phyloP scores from a whole-genome alignment of 2,113 vertebrate genomes.

The Pituophis catenifer region DNA sequence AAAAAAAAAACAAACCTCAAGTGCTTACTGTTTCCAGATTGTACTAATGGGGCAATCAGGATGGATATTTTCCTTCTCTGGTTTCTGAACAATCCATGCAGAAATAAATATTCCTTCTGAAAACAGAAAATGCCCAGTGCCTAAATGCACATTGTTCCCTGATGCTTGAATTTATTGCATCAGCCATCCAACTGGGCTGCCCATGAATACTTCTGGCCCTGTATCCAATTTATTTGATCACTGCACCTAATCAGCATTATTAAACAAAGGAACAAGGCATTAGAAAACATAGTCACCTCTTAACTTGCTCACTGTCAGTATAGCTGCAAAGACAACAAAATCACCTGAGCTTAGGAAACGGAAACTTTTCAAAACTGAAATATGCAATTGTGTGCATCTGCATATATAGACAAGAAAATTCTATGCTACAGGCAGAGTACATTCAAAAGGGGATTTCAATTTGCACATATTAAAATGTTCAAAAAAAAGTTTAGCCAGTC shows the following conservation, averaged over 20 bases:
- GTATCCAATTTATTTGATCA: constrained; percentile 44
- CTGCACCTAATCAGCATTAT: constrained; percentile 50
- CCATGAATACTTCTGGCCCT: constrained; percentile 7
- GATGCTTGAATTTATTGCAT: constrained; percentile 45
- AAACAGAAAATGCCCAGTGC: neutral
- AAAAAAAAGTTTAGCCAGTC: constrained; percentile 12
- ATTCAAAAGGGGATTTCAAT: neutral
- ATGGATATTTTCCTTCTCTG: neutral
- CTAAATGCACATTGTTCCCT: neutral
- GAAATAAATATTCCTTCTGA: neutral
- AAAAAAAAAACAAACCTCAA: too few species aligned
- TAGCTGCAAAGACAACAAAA: constrained; percentile 36
- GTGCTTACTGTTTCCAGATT: neutral
- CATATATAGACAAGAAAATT: neutral
- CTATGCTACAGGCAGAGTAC: neutral
- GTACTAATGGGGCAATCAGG: neutral
- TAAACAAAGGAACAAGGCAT: constrained; percentile 44
- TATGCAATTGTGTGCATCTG: neutral
- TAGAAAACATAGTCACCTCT: constrained; percentile 52
- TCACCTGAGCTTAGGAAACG: constrained; percentile 32
- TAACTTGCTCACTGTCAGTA: constrained; percentile 31
- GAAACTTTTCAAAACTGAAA: constrained; percentile 46
- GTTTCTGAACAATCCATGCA: neutral
- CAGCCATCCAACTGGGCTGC: constrained; percentile 41
- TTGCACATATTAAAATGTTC: neutral